Conservation (phyloP, 2,797 vertebrate species). For the Cygnus olor region DNA sequence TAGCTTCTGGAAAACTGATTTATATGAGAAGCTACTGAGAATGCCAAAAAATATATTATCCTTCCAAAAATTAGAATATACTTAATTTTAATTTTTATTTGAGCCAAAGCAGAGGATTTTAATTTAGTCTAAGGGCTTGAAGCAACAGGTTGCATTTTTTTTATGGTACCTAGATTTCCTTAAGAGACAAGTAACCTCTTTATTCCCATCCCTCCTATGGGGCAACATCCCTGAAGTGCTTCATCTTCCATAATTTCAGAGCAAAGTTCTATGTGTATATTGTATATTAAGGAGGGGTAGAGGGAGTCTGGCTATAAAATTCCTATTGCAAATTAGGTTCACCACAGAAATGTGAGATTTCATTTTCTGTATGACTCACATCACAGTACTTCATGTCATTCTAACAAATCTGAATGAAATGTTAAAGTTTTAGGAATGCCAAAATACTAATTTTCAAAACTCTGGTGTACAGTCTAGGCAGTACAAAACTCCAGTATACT, state of each 20-base stretch:
- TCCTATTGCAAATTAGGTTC: neutral
- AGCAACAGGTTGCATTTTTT: neutral
- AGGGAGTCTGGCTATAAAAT: neutral
- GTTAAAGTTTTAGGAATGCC: neutral
- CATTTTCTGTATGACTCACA: conserved; percentile 1
- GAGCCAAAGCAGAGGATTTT: neutral
- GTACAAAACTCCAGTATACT: neutral
- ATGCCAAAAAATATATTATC: neutral
- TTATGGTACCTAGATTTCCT: neutral
- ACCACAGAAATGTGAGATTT: neutral
- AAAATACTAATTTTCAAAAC: neutral
- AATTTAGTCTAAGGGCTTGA: neutral
- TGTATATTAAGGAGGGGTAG: neutral
- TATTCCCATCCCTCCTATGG: neutral
- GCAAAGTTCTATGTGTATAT: neutral
- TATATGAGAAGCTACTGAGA: neutral
- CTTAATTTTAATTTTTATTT: neutral
- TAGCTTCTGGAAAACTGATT: neutral
- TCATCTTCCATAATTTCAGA: neutral
- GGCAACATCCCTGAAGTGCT: neutral
- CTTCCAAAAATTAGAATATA: neutral
- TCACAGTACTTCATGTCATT: neutral
- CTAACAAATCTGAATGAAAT: neutral
- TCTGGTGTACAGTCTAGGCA: neutral
- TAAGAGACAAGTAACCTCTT: neutral